These are phyloP conservation scores for Seira musarum DNA, from an alignment of 2,888 invertebrate species.

Conservation along the genomic window DNA sequence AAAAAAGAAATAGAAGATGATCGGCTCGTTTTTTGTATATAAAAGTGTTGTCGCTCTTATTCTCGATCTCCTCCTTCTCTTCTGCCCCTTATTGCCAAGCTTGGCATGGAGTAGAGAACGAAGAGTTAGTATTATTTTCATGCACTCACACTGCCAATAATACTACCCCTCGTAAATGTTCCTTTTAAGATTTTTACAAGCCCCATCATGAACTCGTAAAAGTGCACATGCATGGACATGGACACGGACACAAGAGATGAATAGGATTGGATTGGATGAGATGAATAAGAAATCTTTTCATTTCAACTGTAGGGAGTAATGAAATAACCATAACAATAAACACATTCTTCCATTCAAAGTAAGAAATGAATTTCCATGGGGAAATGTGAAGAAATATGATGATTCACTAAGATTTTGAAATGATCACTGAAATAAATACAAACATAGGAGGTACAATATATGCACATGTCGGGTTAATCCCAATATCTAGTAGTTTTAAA, in stretches of 20 bases:
- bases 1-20: neutral
- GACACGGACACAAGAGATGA: neutral
- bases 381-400: neutral
- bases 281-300: neutral
- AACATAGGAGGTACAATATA: too few relatives aligned
- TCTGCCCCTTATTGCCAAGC: neutral
- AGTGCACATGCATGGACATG: slow-evolving; percentile 3
- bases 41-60: slow-evolving; percentile 51
- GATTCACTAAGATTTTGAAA: too few relatives aligned
- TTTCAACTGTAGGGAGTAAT: neutral
- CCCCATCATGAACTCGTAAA: slow-evolving; percentile 19
- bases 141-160: too few relatives aligned
- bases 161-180: neutral
- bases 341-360: slow-evolving; percentile 3
- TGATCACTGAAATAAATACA: too few relatives aligned
- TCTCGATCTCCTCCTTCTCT: slow-evolving; percentile 1
- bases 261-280: neutral
- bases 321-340: neutral
- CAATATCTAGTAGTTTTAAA: too few relatives aligned
- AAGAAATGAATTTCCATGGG: neutral
- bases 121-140: too few relatives aligned
- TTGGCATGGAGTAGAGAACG: too few relatives aligned
- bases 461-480: too few relatives aligned
- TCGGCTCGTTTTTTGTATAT: slow-evolving; percentile 16
- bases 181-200: neutral